Base-by-base conservation (phyloP, 2,888 invertebrate genomes). In the Glaucopsyche alexis region DNA sequence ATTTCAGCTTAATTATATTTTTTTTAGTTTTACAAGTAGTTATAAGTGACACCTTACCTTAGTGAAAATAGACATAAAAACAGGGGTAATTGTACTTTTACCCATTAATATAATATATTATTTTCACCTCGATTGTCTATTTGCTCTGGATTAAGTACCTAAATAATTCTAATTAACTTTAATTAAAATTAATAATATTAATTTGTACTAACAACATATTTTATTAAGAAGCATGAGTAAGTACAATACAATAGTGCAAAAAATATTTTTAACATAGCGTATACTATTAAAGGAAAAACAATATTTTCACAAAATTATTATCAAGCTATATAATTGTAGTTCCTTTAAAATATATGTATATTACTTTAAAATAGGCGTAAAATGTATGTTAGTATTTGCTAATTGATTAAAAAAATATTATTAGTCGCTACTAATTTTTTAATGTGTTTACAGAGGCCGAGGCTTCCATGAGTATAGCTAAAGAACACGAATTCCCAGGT, bases 391-490 rank as follows among this genome's bases (percentile, higher is more conserved):
- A 52, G n/a, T n/a, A 7, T n/a, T 1, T 42, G 6, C 42, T 42
- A 42, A 47, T 13, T 13, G 8, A 2, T 13, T 47, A 2, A 47
- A 47, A 47, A 13, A 47, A 2, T 13, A 47, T 47, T 47, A 47
- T 47, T 13, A 47, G 9, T 47, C 13, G 47, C 47, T 47, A 8
- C 9, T 47, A 9, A 47, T 47, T 50, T 50, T 14, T 60, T 1
- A 60, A 60, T 60, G 60, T 60, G 50, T 75, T 76, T 78, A 72
- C 94, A 96, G 96, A 96, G 89, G 96, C 95, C 14, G 92, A 88
- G 79, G 96, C 94, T 49, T 94, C 95, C 14, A 94, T 96, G 83
- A 96, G 95, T 82, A 95, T 96, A 78, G 93, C 95, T 13, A 94
- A 94, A 81, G 95, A 95, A 88, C 94, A 95, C 84, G 94, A 95